Percentiles rank a stretch among this genome's conserved stretches.
These are phyloP conservation scores for Meiosimyza decipiens DNA, from an alignment of 2,888 invertebrate genomes.

Conservation along the genomic window DNA sequence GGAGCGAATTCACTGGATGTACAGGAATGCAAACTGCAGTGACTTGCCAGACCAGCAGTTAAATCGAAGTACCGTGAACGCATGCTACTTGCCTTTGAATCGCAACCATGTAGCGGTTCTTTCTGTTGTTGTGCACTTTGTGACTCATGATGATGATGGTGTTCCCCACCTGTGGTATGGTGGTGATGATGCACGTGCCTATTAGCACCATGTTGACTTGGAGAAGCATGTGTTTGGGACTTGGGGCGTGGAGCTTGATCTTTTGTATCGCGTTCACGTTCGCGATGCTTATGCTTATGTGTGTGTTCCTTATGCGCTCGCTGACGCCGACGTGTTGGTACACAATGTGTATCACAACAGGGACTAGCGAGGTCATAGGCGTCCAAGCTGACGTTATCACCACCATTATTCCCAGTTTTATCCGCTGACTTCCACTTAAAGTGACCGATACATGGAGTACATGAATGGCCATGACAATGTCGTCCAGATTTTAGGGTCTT, in stretches of 20 bases:
- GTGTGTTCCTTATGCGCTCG: slow-evolving; percentile 73
- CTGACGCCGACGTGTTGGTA: slow-evolving; percentile 73
- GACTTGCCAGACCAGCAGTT: slow-evolving; percentile 78
- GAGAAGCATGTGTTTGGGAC: slow-evolving; percentile 58
- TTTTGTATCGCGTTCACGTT: slow-evolving; percentile 64
- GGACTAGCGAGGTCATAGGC: slow-evolving; percentile 89
- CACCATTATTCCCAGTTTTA: slow-evolving; percentile 52
- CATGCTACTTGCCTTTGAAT: slow-evolving; percentile 56
- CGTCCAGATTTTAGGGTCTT: slow-evolving; percentile 57
- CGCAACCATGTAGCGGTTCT: slow-evolving; percentile 67
- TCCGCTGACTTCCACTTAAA: slow-evolving; percentile 65
- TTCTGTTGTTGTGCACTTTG: slow-evolving; percentile 58
- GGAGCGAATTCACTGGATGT: slow-evolving; percentile 79
- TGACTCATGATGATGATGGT: slow-evolving; percentile 49
- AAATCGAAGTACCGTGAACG: slow-evolving; percentile 75
- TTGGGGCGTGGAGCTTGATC: slow-evolving; percentile 60
- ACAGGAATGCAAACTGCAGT: slow-evolving; percentile 85
- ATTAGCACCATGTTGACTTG: slow-evolving; percentile 46
- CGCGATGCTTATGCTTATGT: slow-evolving; percentile 71
- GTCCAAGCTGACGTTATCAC: slow-evolving; percentile 81
- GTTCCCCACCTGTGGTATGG: slow-evolving; percentile 53
- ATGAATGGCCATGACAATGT: slow-evolving; percentile 70
- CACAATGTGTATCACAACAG: slow-evolving; percentile 87
- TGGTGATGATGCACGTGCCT: slow-evolving; percentile 50
- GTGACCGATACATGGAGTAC: slow-evolving; percentile 78